phyloP scores from a whole-genome alignment of 92 coral and sea anemone genomes.

The Umimayanthus chanpuru region DNA sequence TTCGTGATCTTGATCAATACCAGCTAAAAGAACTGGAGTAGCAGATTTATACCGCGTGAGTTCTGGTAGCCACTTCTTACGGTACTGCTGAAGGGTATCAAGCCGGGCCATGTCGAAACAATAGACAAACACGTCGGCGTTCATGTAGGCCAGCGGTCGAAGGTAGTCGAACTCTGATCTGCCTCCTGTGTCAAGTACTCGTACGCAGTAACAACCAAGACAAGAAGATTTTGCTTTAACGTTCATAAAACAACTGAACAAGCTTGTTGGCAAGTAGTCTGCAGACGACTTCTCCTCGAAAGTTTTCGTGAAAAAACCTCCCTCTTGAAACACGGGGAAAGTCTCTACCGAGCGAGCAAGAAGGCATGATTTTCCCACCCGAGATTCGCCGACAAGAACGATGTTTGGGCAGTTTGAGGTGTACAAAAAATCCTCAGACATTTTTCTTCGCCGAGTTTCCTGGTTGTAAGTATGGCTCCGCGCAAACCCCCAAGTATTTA shows the following conservation, averaged over 20 bases:
- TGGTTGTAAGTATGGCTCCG: neutral
- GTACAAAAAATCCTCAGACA: slow-evolving; percentile 15
- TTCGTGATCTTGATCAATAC: slow-evolving; percentile 58
- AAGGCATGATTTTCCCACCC: slow-evolving; percentile 76
- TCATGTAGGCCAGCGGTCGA: slow-evolving; percentile 72
- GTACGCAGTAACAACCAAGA: slow-evolving; percentile 60
- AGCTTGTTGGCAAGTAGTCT: slow-evolving; percentile 50
- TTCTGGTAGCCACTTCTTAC: slow-evolving; percentile 69
- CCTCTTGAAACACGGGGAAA: slow-evolving; percentile 58
- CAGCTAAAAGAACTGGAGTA: slow-evolving; percentile 62
- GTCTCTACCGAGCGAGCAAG: slow-evolving; percentile 63
- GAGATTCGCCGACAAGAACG: slow-evolving; percentile 75
- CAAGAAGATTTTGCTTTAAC: slow-evolving; percentile 24
- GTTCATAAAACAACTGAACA: slow-evolving; percentile 54
- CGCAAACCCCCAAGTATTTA: slow-evolving; percentile 6
- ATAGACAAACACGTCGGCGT: slow-evolving; percentile 68
- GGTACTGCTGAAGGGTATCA: slow-evolving; percentile 53
- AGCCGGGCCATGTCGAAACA: slow-evolving; percentile 68
- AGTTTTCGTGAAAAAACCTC: slow-evolving; percentile 55
- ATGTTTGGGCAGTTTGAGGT: slow-evolving; percentile 50
- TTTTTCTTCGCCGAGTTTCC: neutral
- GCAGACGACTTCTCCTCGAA: slow-evolving; percentile 45
- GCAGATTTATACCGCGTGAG: slow-evolving; percentile 51
- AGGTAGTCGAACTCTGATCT: slow-evolving; percentile 47
- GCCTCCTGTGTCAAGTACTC: slow-evolving; percentile 79